Percentiles rank a stretch among this genome's conserved stretches.
Conservation (phyloP, 2,113 vertebrate species). For the Dasyprocta punctata region DNA sequence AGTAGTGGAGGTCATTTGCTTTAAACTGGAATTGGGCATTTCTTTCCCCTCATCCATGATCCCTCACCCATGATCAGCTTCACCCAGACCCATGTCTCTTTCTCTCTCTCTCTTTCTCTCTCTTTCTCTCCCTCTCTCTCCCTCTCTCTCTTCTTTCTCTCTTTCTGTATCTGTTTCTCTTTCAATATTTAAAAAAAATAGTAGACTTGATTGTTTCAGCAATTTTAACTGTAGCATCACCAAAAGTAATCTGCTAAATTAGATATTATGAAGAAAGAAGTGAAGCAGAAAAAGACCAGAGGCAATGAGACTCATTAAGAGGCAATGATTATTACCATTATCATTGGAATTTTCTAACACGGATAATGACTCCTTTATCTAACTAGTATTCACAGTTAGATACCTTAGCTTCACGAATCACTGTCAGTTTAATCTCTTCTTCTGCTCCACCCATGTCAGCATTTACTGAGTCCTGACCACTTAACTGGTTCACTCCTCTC, state of each 20-base stretch:
- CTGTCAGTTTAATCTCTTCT: conserved; percentile 24
- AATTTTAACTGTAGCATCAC: background rate
- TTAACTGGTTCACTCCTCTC: background rate
- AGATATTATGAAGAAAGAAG: conserved; percentile 55
- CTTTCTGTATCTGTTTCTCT: background rate
- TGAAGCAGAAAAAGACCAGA: conserved; percentile 42
- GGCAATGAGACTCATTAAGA: conserved; percentile 55
- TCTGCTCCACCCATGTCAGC: background rate
- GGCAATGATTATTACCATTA: conserved; percentile 17
- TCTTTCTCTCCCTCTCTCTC: background rate
- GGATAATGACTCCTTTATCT: conserved; percentile 25
- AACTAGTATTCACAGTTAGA: conserved; percentile 56
- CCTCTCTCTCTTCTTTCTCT: too few relatives aligned
- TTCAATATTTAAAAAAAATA: conserved; percentile 10
- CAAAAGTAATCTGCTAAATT: conserved; percentile 56
- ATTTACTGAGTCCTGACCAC: background rate
- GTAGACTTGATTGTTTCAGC: background rate
- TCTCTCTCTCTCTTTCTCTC: background rate
- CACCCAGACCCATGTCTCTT: background rate
- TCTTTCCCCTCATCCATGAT: too few relatives aligned
- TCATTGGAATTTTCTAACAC: conserved; percentile 23
- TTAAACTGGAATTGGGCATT: background rate
- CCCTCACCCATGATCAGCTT: background rate
- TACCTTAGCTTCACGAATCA: background rate
- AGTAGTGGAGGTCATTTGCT: background rate